Evolutionary conservation across 2,888 invertebrate species (phyloP), one percentile per base, ranked within the genome.

Genomic region (Lepetodrilus schrolli): DNA sequence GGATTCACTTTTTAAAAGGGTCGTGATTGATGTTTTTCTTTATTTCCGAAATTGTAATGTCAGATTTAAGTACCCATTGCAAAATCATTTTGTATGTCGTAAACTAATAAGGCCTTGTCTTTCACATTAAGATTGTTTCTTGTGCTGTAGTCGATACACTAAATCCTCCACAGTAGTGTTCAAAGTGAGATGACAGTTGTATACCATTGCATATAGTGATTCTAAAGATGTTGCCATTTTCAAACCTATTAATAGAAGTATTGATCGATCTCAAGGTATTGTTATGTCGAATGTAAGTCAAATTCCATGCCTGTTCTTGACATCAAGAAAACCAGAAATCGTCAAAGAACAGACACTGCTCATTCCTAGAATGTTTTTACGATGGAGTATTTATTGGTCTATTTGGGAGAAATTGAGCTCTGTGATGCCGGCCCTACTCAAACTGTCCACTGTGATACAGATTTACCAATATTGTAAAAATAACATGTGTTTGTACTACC

Each of bases 361-460:
- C 58, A 58, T 58, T 58, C 58, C 58, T 30, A 58, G 58, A 34
- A 17, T 58, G 34, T 58, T 58, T 58, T 58, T 58, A 58, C 34
- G 58, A 58, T 58, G 34, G 58, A 58, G 34, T 58, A 58, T 58
- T 58, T 58, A 58, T 58, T 58, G 26, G 58, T 58, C 58, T 58
- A 30, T 58, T 34, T 23, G 26, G 58, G 58, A 58, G 34, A 34
- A 30, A 34, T 30, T 26, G 30, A 51, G 26, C 34, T 58, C 58
- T 58, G 58, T 58, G 58, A 58, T 58, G 58, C 58, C 58, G 58
- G 58, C 58, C 58, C 58, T 58, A 58, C 58, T 58, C 58, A 34
- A 43, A 21, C 58, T 58, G 7, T 58, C 58, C 58, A 58, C 58
- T 58, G 58, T 58, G 58, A 58, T 58, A 58, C 58, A 58, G n/a